A percentile compares a stretch with the other conserved stretches of the same genome.
Conservation (phyloP, 2,113 vertebrate species). For the Marcusenius ussheri region DNA sequence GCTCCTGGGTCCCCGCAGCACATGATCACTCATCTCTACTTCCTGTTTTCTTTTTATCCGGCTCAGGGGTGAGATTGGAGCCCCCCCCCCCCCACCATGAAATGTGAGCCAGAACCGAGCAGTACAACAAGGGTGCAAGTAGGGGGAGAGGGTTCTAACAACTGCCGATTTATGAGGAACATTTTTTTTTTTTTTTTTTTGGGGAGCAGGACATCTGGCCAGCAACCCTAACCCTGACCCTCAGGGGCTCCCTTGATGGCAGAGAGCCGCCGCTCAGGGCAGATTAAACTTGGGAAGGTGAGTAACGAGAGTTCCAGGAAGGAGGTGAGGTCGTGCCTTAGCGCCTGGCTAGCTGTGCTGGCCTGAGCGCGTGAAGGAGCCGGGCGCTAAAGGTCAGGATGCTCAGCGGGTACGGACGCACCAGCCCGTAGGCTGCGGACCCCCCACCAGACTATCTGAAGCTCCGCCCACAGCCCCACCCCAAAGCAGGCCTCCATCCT, state of each 20-base stretch:
- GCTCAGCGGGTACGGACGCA: background rate
- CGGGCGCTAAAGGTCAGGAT: background rate
- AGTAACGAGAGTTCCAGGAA: background rate
- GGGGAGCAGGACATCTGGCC: conserved; percentile 1
- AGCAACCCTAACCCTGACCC: background rate
- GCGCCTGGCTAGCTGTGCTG: background rate
- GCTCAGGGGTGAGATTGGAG: background rate
- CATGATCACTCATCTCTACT: background rate
- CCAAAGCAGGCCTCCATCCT: background rate
- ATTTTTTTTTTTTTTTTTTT: background rate
- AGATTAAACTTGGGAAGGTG: background rate
- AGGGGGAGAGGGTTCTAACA: background rate
- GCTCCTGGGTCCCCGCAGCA: background rate
- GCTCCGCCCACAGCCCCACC: background rate
- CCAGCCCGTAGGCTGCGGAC: background rate
- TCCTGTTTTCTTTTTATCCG: background rate
- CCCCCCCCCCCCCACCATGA: background rate
- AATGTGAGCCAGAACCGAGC: background rate
- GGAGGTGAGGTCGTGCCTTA: background rate
- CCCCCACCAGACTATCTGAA: background rate
- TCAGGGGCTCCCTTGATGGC: background rate
- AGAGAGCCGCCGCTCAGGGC: background rate
- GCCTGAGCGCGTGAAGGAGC: background rate
- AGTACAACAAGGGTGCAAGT: background rate
- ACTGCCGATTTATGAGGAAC: conserved; percentile 15